Percentiles rank a stretch among this genome's conserved stretches.
phyloP scores from a whole-genome alignment of 2,113 vertebrate species.

The Protomyctophum bolini region DNA sequence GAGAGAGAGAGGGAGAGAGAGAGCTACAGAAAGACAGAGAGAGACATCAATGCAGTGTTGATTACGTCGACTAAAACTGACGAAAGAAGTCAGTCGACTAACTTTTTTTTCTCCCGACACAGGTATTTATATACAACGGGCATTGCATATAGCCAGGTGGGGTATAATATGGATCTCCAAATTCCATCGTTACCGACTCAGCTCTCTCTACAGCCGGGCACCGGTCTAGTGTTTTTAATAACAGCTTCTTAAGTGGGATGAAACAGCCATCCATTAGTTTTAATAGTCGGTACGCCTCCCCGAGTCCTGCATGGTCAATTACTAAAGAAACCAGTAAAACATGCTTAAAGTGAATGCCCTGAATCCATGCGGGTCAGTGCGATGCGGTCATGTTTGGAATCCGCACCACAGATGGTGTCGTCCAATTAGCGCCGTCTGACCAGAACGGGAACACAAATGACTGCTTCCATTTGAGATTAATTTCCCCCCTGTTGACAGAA shows the following conservation, averaged over 20 bases:
- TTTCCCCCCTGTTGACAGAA: constrained; percentile 42
- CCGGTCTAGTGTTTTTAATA: neutral
- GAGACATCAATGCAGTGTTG: neutral
- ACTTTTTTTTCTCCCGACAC: too few species aligned
- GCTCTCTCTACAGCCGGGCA: too few species aligned
- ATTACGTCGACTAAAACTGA: too few species aligned
- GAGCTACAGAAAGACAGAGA: neutral
- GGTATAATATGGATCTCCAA: too few species aligned
- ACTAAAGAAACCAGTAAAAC: constrained; percentile 27
- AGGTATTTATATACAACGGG: too few species aligned
- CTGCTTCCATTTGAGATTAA: constrained; percentile 37
- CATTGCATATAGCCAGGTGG: too few species aligned
- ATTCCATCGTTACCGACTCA: too few species aligned
- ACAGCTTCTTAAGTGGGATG: constrained; percentile 14
- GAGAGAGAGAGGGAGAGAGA: neutral
- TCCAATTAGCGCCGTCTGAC: constrained; percentile 50
- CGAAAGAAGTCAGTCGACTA: too few species aligned
- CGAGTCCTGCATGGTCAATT: constrained; percentile 11
- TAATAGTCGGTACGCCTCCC: constrained; percentile 9
- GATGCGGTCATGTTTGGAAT: constrained; percentile 48
- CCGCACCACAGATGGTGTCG: constrained; percentile 44
- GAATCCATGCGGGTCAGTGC: constrained; percentile 23
- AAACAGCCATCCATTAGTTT: constrained; percentile 34
- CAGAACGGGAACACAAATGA: constrained; percentile 40
- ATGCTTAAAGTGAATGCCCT: constrained; percentile 9